A percentile compares a stretch with the other conserved stretches of the same genome.
Evolutionary conservation across 2,888 invertebrate genomes (phyloP).

Genomic region (Ennomos erosarius): DNA sequence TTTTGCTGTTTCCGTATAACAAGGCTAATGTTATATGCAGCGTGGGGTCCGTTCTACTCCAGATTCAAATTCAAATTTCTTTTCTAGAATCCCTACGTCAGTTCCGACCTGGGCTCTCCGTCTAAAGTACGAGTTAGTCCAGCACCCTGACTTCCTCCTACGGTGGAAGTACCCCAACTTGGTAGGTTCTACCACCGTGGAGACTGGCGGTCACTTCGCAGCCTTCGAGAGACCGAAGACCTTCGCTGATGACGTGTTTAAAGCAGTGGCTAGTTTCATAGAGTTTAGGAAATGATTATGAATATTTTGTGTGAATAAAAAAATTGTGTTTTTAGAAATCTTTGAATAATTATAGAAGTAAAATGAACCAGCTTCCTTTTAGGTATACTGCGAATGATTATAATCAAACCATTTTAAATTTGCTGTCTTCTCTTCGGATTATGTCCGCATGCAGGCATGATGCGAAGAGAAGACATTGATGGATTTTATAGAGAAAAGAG

Average conservation of each 20-base stretch:
- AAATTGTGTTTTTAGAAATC: too few species aligned
- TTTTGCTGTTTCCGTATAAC: too few species aligned
- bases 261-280: conserved; percentile 62
- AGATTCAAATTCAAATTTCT: background rate
- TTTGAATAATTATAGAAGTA: too few species aligned
- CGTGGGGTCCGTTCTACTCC: too few species aligned
- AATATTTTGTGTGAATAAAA: conserved; percentile 1
- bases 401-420: too few species aligned
- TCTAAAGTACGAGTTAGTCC: conserved; percentile 88
- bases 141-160: conserved; percentile 86
- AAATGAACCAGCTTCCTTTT: too few species aligned
- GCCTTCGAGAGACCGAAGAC: conserved; percentile 91
- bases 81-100: conserved; percentile 86
- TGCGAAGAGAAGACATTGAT: too few species aligned
- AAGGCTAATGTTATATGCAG: too few species aligned
- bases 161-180: conserved; percentile 87
- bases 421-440: too few species aligned
- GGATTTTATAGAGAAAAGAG: too few species aligned
- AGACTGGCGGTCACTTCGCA: conserved; percentile 93
- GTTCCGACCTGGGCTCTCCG: conserved; percentile 90
- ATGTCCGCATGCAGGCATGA: too few species aligned
- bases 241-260: conserved; percentile 88
- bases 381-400: too few species aligned
- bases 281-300: conserved; percentile 35
- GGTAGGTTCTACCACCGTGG: conserved; percentile 86